Conservation (phyloP, 2,888 invertebrate species). For the Linnaemya vulpina region DNA sequence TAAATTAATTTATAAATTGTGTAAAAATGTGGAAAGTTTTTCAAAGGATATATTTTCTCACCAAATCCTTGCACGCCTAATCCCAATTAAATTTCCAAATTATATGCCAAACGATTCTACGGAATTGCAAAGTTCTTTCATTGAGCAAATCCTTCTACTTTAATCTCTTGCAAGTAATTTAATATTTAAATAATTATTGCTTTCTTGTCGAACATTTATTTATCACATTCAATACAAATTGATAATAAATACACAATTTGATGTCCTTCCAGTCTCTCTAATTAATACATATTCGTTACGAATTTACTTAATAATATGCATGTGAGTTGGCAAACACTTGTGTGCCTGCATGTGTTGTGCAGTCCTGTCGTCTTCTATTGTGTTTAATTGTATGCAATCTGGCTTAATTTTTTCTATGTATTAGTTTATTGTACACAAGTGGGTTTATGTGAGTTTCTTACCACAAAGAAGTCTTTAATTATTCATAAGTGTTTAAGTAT, state of each 20-base stretch:
- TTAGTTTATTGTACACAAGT: not conserved
- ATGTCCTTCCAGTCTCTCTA: not conserved
- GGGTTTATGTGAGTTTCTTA: constrained; percentile 5
- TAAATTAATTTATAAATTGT: no score
- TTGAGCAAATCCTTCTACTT: not conserved
- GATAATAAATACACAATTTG: not conserved
- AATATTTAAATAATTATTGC: not conserved
- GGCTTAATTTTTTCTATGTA: constrained; percentile 4
- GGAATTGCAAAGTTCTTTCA: not conserved
- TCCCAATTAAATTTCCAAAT: no score
- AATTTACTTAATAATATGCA: constrained; percentile 6
- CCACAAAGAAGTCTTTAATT: constrained; percentile 74
- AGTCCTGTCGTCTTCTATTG: not conserved
- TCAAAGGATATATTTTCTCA: no score
- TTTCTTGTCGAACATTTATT: not conserved
- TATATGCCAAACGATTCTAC: not conserved
- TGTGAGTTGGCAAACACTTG: not conserved
- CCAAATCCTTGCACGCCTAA: no score
- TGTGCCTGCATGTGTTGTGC: not conserved
- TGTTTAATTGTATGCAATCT: not conserved
- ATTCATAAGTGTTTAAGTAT: constrained; percentile 74
- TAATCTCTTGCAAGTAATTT: not conserved
- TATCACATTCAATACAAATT: constrained; percentile 5
- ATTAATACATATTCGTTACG: constrained; percentile 13
- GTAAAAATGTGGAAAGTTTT: no score